Conservation (phyloP, 2,888 invertebrate species). For the Xestoiulus laeticollis region DNA sequence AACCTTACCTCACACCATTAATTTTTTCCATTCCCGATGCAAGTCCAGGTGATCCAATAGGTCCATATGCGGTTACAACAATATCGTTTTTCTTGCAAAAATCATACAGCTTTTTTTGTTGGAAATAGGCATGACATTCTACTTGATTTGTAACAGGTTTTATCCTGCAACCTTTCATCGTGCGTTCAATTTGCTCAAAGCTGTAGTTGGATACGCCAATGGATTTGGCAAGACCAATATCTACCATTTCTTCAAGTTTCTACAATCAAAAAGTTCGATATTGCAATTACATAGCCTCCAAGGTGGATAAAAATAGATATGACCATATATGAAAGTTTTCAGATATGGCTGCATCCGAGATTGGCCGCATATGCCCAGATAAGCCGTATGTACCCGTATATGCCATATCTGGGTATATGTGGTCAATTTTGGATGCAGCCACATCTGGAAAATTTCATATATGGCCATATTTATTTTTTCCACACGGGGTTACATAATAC, state of each 20-base stretch:
- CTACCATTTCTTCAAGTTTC: slow-evolving; percentile 75
- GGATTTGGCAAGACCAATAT: slow-evolving; percentile 75
- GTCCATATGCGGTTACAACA: slow-evolving; percentile 62
- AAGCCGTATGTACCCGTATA: no score
- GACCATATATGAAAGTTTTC: no score
- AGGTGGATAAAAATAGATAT: no score
- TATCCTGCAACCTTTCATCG: slow-evolving; percentile 71
- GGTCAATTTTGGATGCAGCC: no score
- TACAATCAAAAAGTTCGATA: slow-evolving; percentile 61
- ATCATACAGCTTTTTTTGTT: slow-evolving; percentile 61
- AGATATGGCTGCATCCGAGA: no score
- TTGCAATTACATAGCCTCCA: no score
- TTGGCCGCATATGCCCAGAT: no score
- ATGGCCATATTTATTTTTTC: no score
- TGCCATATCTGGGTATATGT: no score
- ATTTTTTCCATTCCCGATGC: slow-evolving; percentile 57
- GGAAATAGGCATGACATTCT: slow-evolving; percentile 63
- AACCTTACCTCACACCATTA: not conserved
- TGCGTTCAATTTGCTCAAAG: slow-evolving; percentile 74
- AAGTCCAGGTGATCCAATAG: slow-evolving; percentile 63
- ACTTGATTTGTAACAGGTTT: slow-evolving; percentile 71
- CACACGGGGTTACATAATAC: no score
- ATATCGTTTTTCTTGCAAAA: slow-evolving; percentile 61
- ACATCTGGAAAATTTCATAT: no score
- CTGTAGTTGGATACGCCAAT: slow-evolving; percentile 90